phyloP scores from a whole-genome alignment of 2,113 vertebrate species.

The Chaenocephalus aceratus region DNA sequence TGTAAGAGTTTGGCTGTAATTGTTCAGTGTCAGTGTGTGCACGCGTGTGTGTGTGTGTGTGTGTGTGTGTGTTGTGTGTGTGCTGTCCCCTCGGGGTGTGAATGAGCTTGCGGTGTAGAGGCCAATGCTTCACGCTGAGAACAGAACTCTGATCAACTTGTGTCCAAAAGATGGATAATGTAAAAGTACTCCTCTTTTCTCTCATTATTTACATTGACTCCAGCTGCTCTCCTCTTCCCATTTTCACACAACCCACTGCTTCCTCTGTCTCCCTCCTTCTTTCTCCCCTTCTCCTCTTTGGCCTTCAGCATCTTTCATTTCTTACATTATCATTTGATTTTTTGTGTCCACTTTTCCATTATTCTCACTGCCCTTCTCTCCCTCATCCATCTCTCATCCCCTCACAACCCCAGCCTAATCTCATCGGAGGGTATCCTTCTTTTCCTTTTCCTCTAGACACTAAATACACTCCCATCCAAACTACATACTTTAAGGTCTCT shows the following conservation, averaged over 20 bases:
- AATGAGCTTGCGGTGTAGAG: slow-evolving; percentile 59
- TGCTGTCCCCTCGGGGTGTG: slow-evolving; percentile 49
- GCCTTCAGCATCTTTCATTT: not conserved
- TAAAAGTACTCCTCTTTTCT: slow-evolving; percentile 23
- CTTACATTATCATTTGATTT: not conserved
- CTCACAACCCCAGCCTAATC: not conserved
- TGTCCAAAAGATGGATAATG: slow-evolving; percentile 65
- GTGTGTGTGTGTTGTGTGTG: not conserved
- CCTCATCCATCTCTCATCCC: slow-evolving; percentile 18
- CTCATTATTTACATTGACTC: slow-evolving; percentile 58
- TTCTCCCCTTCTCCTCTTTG: not conserved
- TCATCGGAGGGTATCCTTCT: slow-evolving; percentile 7
- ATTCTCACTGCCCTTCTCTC: not conserved
- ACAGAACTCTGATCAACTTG: slow-evolving; percentile 74
- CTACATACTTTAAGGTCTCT: not conserved
- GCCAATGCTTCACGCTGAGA: slow-evolving; percentile 63
- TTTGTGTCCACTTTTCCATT: slow-evolving; percentile 1
- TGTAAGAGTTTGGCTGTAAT: slow-evolving; percentile 1
- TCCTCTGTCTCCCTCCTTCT: not conserved
- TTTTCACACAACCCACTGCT: slow-evolving; percentile 21
- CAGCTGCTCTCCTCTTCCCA: not conserved
- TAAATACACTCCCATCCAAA: not conserved
- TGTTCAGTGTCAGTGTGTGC: not conserved
- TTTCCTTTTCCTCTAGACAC: not conserved
- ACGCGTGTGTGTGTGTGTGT: slow-evolving; percentile 6